Evolutionary conservation across 2,888 invertebrate genomes (phyloP), one percentile per base, ranked within the genome.

Genomic region (Metallyticus violacea): DNA sequence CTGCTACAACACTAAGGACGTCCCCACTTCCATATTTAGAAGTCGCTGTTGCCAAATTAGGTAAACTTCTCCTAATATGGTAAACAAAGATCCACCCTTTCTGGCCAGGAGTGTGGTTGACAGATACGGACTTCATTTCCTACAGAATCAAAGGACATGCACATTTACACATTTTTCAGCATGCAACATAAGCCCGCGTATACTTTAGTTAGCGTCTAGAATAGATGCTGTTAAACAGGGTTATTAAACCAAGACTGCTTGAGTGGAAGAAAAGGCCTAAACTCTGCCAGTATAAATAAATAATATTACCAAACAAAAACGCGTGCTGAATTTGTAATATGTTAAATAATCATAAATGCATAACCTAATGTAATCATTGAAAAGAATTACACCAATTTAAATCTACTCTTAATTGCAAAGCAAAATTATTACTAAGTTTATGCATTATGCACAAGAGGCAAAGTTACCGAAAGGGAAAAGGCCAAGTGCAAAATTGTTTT

Each of bases 21-120:
- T 94, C 93, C 94, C 94, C 94, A 94, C 91, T 93, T 94, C 96
- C 96, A 95, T 96, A 96, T 96, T 96, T 96, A 96, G 96, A 95
- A 94, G 93, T 94, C 94, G 93, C 93, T 94, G 94, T 93, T 95
- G 93, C 96, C 96, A 94, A 96, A 96, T 96, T 96, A 94, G 96
- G 96, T 93, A 94, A 94, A 94, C 94, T 94, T 94, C 94, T 93
- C 95, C 96, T 94, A 95, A 95, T 95, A 95, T 94, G 95, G 96
- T 93, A 94, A 95, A 94, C 94, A 94, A 94, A 94, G 94, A 95
- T 95, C 95, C 95, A 95, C 95, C 95, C 95, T 94, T 91, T 91
- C 91, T 90, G 86, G 83, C 78, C 78, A 78, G 79, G 40, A 83
- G 78, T 82, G 77, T 91, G 90, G 90, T 86, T 90, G 89, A 87